Conservation (phyloP, 2,888 invertebrate species). For the Plebejus anna region DNA sequence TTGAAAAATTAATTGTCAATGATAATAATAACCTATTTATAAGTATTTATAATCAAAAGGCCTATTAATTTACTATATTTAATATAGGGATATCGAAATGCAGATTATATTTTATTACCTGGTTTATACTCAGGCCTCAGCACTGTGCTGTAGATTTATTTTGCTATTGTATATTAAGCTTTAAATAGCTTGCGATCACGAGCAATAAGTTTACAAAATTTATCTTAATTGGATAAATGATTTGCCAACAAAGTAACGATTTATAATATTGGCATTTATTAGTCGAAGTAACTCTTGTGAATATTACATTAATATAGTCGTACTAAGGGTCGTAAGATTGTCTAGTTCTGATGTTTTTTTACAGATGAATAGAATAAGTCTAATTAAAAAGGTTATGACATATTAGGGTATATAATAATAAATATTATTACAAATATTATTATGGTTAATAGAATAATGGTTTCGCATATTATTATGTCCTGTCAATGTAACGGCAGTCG, state of each 20-base stretch:
- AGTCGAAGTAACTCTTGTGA: no score
- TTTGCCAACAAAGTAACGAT: not conserved
- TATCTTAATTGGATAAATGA: constrained; percentile 13
- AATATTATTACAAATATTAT: no score
- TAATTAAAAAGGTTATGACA: no score
- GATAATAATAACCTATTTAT: not conserved
- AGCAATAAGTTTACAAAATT: constrained; percentile 4
- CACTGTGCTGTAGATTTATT: not conserved
- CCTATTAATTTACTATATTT: not conserved
- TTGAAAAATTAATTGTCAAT: not conserved
- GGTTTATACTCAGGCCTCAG: not conserved
- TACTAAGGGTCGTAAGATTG: no score
- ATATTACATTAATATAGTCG: no score
- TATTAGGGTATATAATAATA: no score
- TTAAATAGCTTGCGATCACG: not conserved
- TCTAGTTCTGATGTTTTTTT: no score
- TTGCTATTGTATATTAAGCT: not conserved
- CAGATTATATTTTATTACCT: constrained; percentile 4
- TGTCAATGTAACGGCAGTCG: no score
- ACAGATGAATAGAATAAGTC: no score
- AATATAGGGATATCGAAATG: not conserved
- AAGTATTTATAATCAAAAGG: not conserved
- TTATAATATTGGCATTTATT: not conserved
- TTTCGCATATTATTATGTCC: no score
- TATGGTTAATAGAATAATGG: no score